These are phyloP conservation scores for Tethya wilhelma DNA, from an alignment of 37 sponge, comb jelly and placozoan species.

Conservation along the genomic window DNA sequence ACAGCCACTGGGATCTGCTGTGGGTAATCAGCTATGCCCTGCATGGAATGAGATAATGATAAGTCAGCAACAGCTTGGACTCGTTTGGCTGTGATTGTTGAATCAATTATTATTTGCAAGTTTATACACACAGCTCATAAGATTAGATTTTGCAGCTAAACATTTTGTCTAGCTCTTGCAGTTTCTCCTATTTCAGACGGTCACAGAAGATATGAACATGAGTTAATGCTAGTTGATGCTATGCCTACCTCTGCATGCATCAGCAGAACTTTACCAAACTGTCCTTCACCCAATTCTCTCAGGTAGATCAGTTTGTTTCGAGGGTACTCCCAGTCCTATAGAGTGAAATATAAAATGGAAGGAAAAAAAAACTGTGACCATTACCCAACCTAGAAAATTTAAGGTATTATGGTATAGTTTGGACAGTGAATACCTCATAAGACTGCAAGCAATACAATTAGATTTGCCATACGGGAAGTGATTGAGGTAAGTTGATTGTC, in stretches of 20 bases:
- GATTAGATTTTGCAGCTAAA: no score
- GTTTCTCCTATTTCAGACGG: neutral
- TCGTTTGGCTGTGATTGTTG: neutral
- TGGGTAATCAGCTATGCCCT: slow-evolving; percentile 57
- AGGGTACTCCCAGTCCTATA: slow-evolving; percentile 62
- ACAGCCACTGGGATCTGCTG: slow-evolving; percentile 65
- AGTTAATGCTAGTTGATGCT: neutral
- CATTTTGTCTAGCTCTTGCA: neutral
- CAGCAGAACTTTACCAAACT: slow-evolving; percentile 77
- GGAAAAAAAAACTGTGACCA: neutral
- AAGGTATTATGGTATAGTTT: no score
- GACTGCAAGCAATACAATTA: no score
- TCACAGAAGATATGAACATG: neutral
- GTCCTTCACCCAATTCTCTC: slow-evolving; percentile 72
- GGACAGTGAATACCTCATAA: no score
- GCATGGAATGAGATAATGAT: neutral
- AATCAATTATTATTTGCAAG: no score
- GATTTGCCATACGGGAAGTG: no score
- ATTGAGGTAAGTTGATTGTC: no score
- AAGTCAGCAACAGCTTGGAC: neutral
- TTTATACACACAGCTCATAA: no score
- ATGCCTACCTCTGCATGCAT: slow-evolving; percentile 68
- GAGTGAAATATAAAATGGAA: neutral
- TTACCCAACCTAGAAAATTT: neutral
- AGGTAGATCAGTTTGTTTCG: slow-evolving; percentile 55